Base-by-base conservation (phyloP, 2,888 invertebrate species). In the Timandra comae region DNA sequence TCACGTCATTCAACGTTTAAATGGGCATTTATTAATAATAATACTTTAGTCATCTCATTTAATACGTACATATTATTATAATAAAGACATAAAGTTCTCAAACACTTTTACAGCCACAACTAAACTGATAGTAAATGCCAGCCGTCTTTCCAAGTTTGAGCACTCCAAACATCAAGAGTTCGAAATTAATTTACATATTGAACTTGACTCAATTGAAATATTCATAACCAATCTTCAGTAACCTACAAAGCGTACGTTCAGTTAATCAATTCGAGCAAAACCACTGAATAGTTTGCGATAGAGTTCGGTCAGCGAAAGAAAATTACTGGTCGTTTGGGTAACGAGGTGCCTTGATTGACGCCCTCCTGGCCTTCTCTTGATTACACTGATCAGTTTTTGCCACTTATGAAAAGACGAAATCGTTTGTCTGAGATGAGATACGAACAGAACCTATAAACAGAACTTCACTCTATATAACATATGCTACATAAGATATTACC, bases 321-420 rank as follows among this genome's bases (percentile, higher is more conserved):
- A 77, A 82, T 81, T 72, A 67, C 77, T 50, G 52, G 66, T 77
- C 80, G 76, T 82, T 82, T 63, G 63, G 60, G 64, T 80, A 81
- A 84, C 80, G 80, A 82, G 69, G 57, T 52, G 46, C 49, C 52
- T 69, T 77, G 81, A 84, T 77, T 81, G 81, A 79, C 76, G 73
- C 69, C 56, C 61, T 46, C 41, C 49, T 47, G 49, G 52, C 59
- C 57, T 59, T 53, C 52, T n/a, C 69, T 68, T 81, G 81, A 84
- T 82, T 81, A 76, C 76, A 74, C 73, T 77, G 78, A 80, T 78
- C 77, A 71, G 69, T 80, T 79, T 75, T 75, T 71, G 66, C 71
- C 68, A 58, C 67, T 70, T 71, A 74, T 72, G 66, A 73, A 76
- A 73, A 69, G 69, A 75, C 63, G 73, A 62, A 51, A 72, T 73